A percentile compares a stretch with the other conserved stretches of the same genome.
Conservation (phyloP, 2,888 invertebrate genomes). For the Drosophila suboccidentalis region DNA sequence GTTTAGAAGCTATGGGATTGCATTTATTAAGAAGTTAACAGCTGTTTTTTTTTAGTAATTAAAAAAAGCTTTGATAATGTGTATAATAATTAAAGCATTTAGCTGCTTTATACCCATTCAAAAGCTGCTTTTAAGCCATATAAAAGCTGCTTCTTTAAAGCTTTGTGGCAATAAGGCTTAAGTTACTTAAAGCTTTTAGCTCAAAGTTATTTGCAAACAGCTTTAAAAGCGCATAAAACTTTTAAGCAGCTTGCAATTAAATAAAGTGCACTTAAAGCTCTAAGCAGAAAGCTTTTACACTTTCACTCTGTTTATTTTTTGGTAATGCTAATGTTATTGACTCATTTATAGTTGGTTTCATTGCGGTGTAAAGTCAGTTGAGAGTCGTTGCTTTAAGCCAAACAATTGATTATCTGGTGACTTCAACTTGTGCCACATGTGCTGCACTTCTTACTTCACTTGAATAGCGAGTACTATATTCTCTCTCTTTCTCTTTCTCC, state of each 20-base stretch:
- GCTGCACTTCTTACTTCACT: slow-evolving; percentile 5
- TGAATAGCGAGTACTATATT: neutral
- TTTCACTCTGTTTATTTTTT: neutral
- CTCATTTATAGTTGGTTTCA: slow-evolving; percentile 29
- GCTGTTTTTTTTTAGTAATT: too few species aligned
- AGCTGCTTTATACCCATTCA: too few species aligned
- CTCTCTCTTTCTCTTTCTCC: neutral
- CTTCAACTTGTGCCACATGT: slow-evolving; percentile 35
- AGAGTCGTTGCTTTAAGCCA: slow-evolving; percentile 41
- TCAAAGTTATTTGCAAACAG: neutral
- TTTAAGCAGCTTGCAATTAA: neutral
- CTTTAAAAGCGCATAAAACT: neutral
- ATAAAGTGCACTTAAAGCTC: neutral
- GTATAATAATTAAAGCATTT: neutral
- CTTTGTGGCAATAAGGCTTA: neutral
- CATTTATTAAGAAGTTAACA: too few species aligned
- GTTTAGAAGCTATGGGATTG: too few species aligned
- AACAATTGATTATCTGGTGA: slow-evolving; percentile 47
- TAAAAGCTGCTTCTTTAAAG: neutral
- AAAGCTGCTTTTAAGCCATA: too few species aligned
- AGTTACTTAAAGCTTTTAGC: neutral
- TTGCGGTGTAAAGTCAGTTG: neutral
- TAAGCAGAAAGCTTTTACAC: neutral
- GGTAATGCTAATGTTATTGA: slow-evolving; percentile 19
- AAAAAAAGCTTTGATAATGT: neutral